Evolutionary conservation across 1,140 invertebrate genomes (phyloP).

Genomic region (Metopolophium dirhodum): DNA sequence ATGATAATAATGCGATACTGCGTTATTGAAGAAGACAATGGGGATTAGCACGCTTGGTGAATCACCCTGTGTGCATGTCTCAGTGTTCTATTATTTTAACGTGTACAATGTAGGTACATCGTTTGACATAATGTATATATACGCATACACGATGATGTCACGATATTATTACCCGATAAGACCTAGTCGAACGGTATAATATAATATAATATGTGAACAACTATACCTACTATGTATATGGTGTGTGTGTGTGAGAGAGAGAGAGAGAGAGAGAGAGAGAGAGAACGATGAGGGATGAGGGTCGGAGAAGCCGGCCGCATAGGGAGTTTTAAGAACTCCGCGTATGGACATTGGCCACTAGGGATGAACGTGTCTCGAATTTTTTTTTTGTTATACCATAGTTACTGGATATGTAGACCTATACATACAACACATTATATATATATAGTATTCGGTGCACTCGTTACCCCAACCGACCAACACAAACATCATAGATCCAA

Average conservation of each 20-base stretch:
- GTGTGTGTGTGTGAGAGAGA: background rate
- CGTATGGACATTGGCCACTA: constrained; percentile 47
- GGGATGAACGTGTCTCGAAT: constrained; percentile 52
- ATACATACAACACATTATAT: background rate
- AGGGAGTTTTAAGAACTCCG: constrained; percentile 26
- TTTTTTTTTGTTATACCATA: background rate
- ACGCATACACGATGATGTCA: background rate
- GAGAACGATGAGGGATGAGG: background rate
- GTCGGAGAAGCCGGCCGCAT: no score
- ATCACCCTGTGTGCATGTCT: background rate
- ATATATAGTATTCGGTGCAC: constrained; percentile 20
- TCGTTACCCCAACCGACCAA: constrained; percentile 6
- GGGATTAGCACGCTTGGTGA: no score
- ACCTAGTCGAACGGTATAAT: background rate
- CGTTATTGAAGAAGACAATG: no score
- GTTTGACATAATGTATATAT: background rate
- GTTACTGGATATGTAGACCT: background rate
- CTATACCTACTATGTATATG: background rate
- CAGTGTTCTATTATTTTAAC: background rate
- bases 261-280: background rate
- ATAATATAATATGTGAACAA: background rate
- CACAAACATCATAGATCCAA: constrained; percentile 44
- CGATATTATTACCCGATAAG: background rate
- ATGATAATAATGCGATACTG: no score
- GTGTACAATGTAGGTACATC: background rate